These are phyloP conservation scores for Numida meleagris DNA, from an alignment of 2,113 vertebrate genomes.

Conservation along the genomic window DNA sequence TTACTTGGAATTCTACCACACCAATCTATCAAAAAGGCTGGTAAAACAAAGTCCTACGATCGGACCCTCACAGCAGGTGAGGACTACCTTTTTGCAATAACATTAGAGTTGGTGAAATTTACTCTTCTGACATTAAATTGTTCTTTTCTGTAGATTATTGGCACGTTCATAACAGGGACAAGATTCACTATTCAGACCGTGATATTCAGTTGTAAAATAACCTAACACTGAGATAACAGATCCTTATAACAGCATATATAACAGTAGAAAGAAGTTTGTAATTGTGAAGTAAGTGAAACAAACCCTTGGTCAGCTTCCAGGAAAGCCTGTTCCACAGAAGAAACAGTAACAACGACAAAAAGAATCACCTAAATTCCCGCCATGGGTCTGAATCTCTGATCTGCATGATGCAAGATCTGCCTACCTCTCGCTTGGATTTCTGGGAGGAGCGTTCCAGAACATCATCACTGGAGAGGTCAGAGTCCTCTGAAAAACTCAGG, in stretches of 20 bases:
- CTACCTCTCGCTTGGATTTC: conserved; percentile 92
- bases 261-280: not conserved
- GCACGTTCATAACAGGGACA: not conserved
- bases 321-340: not conserved
- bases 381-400: not conserved
- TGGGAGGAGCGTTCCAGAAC: conserved; percentile 92
- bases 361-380: not conserved
- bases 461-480: conserved; percentile 95
- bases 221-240: not conserved
- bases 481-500: conserved; percentile 95
- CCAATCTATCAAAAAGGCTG: not conserved
- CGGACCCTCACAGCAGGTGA: not conserved
- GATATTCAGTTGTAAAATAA: not conserved
- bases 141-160: not conserved
- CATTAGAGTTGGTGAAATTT: not conserved
- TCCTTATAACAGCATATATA: not conserved
- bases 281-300: not conserved
- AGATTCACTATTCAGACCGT: not conserved
- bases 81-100: not conserved
- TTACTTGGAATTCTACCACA: not conserved
- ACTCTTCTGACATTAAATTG: not conserved
- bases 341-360: not conserved
- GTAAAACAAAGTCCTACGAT: not conserved
- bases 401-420: not conserved
- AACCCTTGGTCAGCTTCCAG: not conserved